Base-by-base conservation (phyloP, 2,888 invertebrate genomes). In the Lysandra coridon region DNA sequence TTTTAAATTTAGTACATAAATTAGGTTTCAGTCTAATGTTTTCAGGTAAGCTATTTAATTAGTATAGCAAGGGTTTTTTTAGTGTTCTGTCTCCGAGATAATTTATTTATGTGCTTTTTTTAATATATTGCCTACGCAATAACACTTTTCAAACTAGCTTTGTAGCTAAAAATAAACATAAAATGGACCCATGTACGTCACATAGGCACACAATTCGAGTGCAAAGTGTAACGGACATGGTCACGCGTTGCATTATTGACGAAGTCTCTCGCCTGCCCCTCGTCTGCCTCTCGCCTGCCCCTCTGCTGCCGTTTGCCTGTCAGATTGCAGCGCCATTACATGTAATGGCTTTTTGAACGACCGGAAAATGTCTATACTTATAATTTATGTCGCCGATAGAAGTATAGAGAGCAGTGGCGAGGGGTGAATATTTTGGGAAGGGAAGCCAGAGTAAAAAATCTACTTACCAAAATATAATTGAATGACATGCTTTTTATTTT, bases 261-360 rank as follows among this genome's bases (percentile, higher is more conserved):
- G 30, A 64, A 12, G 64, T 23, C 64, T 23, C 30, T 64, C 30
- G 17, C 17, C 64, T 30, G 64, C 23, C 23, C 23, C 23, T 1
- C 10, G 30, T 1, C 64, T 30, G 64, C 30, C 64, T 10, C 30
- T 64, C 30, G 30, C 64, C 64, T 30, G 64, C 30, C 64, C 30
- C 30, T 64, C 30, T 12, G 10, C 64, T 30, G 64, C 64, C 64
- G 30, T 30, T 64, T 30, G 10, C 64, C 64, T 64, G 64, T 30
- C 64, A 64, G 64, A 64, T 64, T 64, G 64, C 30, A 23, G 30
- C 23, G 30, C 64, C 64, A 64, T 64, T 64, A 64, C 4, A 1
- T 64, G 64, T 64, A 64, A 64, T 64, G 64, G 64, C 30, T 64
- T 64, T 64, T 30, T 64, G 30, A 30, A 30, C 64, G 64, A 64